phyloP scores from a whole-genome alignment of 1,140 invertebrate species.

The Drosophila setifemur region DNA sequence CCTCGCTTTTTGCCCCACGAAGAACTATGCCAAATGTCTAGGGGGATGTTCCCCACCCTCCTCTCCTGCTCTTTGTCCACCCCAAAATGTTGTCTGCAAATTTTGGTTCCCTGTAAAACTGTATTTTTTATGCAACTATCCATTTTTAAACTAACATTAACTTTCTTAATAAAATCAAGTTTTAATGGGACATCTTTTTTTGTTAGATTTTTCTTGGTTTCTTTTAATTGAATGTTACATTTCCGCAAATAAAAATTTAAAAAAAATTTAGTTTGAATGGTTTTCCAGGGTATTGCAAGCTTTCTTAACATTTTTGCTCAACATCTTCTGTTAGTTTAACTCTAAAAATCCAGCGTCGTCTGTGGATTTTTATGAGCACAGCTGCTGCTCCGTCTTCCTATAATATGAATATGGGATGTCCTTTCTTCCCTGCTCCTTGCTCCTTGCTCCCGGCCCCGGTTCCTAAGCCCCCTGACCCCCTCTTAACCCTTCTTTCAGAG shows the following conservation, averaged over 20 bases:
- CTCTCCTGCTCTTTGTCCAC: neutral
- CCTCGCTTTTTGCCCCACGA: conserved; percentile 26
- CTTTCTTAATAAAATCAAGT: too few relatives aligned
- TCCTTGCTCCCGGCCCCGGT: neutral
- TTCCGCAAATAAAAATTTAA: neutral
- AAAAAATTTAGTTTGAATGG: neutral
- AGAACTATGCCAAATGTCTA: conserved; percentile 69
- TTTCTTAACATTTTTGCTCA: neutral
- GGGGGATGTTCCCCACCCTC: conserved; percentile 21
- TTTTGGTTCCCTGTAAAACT: too few relatives aligned
- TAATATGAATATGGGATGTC: conserved; percentile 27
- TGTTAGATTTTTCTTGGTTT: neutral
- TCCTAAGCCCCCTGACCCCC: neutral
- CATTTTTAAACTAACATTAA: too few relatives aligned
- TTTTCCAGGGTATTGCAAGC: neutral
- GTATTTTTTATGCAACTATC: too few relatives aligned
- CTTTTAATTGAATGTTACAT: neutral
- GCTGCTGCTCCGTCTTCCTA: conserved; percentile 43
- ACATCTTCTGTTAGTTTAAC: conserved; percentile 46
- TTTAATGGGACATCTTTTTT: too few relatives aligned
- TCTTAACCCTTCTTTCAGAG: conserved; percentile 48
- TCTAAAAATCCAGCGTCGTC: conserved; percentile 62
- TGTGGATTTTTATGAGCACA: conserved; percentile 73
- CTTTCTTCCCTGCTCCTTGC: neutral
- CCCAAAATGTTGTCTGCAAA: too few relatives aligned